phyloP scores from a whole-genome alignment of 2,888 invertebrate species.

The Melanostoma mellinum region DNA sequence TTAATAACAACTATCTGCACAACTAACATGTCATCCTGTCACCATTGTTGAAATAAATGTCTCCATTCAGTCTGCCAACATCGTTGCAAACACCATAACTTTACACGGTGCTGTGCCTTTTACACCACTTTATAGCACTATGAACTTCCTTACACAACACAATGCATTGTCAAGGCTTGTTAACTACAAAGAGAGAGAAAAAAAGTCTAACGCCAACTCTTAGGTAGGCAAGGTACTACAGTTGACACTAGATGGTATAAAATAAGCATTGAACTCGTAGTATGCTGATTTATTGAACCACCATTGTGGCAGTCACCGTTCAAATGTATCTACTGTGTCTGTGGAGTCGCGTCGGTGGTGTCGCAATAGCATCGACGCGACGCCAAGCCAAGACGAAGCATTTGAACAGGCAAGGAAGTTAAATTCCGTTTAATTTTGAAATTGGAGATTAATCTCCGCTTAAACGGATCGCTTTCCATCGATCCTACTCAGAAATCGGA shows the following conservation, averaged over 20 bases:
- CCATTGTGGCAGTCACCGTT: conserved; percentile 24
- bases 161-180: conserved; percentile 60
- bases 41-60: conserved; percentile 61
- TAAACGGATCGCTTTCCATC: conserved; percentile 28
- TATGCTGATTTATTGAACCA: conserved; percentile 48
- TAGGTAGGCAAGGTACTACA: conserved; percentile 17
- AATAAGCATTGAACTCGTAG: conserved; percentile 3
- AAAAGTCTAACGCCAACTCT: conserved; percentile 33
- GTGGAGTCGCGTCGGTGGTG: not conserved
- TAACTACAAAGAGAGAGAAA: conserved; percentile 19
- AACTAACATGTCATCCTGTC: conserved; percentile 59
- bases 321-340: conserved; percentile 18
- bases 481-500: conserved; percentile 18
- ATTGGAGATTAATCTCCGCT: conserved; percentile 47
- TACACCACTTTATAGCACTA: conserved; percentile 14
- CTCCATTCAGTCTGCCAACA: conserved; percentile 41
- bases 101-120: conserved; percentile 7
- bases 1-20: conserved; percentile 45
- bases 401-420: conserved; percentile 32
- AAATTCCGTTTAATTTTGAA: conserved; percentile 22
- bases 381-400: not conserved
- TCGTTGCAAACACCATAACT: conserved; percentile 33
- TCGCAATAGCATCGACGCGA: not conserved
- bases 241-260: conserved; percentile 39
- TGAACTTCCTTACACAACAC: conserved; percentile 34